Base-by-base conservation (phyloP, 2,113 vertebrate species). In the Neoarius graeffei region DNA sequence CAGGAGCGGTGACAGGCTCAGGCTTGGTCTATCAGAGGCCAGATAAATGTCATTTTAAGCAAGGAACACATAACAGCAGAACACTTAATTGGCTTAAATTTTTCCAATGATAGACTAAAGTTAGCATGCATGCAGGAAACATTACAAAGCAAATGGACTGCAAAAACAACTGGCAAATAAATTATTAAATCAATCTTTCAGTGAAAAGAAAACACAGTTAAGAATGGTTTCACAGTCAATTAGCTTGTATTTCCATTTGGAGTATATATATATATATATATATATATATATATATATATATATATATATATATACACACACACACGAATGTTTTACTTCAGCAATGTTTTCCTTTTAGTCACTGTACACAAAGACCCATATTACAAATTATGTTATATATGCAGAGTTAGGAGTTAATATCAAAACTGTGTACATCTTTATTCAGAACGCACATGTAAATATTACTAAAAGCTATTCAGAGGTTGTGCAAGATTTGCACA, bases 21-120 rank as follows among this genome's bases (percentile, higher is more conserved):
- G 93, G 94, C 94, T 97, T 98, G 0, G 93, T 93, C 97, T 98
- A 92, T 48, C 42, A n/a, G 92, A 95, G 3, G 23, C 76, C 15
- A 81, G 89, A 91, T 62, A 62, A 62, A 62, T 25, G 11, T 88
- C 9, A 64, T 52, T 30, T 74, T 30, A 48, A 64, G 20, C 2
- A 83, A 84, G 17, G 1, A 81, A 81, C 8, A 59, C 17, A 66
- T 23, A 83, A 83, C 60, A 69, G 11, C 19, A 54, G 7, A 52
- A 67, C 13, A 52, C 25, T 17, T 52, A n/a, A 54, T 27, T 83
- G 42, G 50, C 25, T 27, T 56, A 14, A 11, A 52, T 77, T 14
- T 79, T 80, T 80, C 5, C 25, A 54, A 4, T 17, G 52, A 80
- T 56, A 56, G 5, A n/a, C 1, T 13, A 25, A 76, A 76, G 13